These are phyloP conservation scores for Ceratitis capitata DNA, from an alignment of 1,140 invertebrate species.

Conservation along the genomic window DNA sequence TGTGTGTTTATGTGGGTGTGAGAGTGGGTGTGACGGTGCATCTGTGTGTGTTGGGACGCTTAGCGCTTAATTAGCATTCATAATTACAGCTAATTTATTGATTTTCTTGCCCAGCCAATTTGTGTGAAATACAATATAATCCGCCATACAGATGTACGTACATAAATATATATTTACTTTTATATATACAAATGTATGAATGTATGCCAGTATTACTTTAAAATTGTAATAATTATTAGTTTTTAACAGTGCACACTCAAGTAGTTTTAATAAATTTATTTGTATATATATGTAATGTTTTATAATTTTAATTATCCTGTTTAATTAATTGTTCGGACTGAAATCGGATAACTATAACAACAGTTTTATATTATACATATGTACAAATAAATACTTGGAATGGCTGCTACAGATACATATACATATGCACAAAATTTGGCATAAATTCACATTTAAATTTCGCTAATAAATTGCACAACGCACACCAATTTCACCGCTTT, in stretches of 20 bases:
- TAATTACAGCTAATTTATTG: not conserved
- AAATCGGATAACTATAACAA: not conserved
- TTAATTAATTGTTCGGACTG: constrained; percentile 9
- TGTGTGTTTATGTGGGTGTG: not conserved
- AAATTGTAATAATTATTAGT: too few relatives aligned
- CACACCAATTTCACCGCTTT: too few relatives aligned
- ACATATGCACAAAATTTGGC: too few relatives aligned
- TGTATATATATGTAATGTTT: not conserved
- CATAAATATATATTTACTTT: not conserved
- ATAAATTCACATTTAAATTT: not conserved
- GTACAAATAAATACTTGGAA: not conserved
- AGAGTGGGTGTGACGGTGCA: not conserved
- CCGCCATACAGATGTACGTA: not conserved
- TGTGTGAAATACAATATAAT: not conserved
- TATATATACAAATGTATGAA: too few relatives aligned
- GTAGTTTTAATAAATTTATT: not conserved
- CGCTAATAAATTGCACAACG: too few relatives aligned
- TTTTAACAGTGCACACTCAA: too few relatives aligned
- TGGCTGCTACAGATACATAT: too few relatives aligned
- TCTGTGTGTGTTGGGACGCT: not conserved
- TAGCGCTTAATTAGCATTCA: constrained; percentile 2
- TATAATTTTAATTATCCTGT: not conserved
- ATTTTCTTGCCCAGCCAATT: not conserved
- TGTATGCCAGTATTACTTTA: too few relatives aligned
- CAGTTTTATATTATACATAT: too few relatives aligned